Conservation (phyloP, 2,888 invertebrate genomes). For the Leptogaster cylindrica region DNA sequence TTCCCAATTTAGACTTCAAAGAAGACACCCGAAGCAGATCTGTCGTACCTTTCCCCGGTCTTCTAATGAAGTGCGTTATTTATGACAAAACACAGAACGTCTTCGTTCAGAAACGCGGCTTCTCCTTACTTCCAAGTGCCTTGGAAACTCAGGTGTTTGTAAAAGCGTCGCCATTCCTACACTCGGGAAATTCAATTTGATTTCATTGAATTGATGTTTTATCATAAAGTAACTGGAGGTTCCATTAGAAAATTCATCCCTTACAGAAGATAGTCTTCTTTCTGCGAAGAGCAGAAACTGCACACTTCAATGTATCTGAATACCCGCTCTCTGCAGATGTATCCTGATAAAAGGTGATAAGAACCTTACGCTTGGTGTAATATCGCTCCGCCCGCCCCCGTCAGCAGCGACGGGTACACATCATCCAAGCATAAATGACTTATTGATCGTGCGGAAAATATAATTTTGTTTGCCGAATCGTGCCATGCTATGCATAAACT, state of each 20-base stretch:
- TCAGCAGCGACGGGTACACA: no score
- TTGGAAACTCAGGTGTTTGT: no score
- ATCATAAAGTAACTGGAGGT: neutral
- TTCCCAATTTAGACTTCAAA: no score
- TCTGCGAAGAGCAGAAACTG: neutral
- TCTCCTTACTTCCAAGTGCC: no score
- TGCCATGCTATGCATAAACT: neutral
- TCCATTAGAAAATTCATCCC: neutral
- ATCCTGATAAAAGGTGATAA: neutral
- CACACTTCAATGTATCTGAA: neutral
- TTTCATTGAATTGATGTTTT: no score
- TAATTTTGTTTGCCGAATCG: neutral
- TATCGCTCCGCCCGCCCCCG: no score
- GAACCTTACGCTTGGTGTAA: neutral
- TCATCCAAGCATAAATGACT: neutral
- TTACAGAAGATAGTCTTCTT: neutral
- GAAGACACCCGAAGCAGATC: no score
- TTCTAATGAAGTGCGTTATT: no score
- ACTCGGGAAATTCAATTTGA: neutral
- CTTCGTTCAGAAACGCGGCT: no score
- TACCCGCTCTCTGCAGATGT: neutral
- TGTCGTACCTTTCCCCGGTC: no score
- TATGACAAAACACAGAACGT: no score
- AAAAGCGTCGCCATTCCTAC: no score
- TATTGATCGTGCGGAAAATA: neutral